Base-by-base conservation (phyloP, 2,888 invertebrate genomes). In the Drosophila basisetae region DNA sequence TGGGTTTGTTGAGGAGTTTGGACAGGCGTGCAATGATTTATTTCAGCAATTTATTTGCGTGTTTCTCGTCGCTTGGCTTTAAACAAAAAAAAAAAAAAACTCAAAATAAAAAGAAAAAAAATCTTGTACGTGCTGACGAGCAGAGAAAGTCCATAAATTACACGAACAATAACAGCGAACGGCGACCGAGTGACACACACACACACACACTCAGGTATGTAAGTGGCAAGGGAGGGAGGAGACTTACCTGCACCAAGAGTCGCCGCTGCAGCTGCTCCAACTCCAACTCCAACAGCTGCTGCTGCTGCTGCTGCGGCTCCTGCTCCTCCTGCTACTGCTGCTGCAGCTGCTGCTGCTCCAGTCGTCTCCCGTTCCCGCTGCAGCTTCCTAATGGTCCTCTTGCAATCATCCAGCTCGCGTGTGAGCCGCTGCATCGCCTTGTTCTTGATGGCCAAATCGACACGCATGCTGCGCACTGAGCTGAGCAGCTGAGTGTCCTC, bases 401-500 rank as follows among this genome's bases (percentile, higher is more conserved):
- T 95, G 67, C 96, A 92, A 74, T 97, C 97, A 47, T 97, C 96
- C 52, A 96, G 94, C 89, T 97, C 97, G 80, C 96, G 95, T 47
- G 96, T 96, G 56, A 97, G 94, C 77, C 96, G 96, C 41, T 94
- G 94, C 73, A 96, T 94, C 2, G 95, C 95, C 81, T 96, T 96
- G 85, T 97, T 97, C 92, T 97, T 97, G 39, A 95, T 95, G 5
- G 95, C 94, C 60, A 97, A 91, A 89, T 97, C 97, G 0, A 96
- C 93, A 91, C 97, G 96, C 89, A 97, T 93, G 4, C 97, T 97
- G 73, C 97, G 95, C 83, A 97, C 96, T 0, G 97, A 97, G 0
- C 97, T 96, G 31, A 97, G 92, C 55, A 97, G 94, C 93, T 97
- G 96, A 39, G 96, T 94, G 80, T 97, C 97, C 84, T 96, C 96